Conservation (phyloP, 2,113 vertebrate genomes). For the Gallinago media region DNA sequence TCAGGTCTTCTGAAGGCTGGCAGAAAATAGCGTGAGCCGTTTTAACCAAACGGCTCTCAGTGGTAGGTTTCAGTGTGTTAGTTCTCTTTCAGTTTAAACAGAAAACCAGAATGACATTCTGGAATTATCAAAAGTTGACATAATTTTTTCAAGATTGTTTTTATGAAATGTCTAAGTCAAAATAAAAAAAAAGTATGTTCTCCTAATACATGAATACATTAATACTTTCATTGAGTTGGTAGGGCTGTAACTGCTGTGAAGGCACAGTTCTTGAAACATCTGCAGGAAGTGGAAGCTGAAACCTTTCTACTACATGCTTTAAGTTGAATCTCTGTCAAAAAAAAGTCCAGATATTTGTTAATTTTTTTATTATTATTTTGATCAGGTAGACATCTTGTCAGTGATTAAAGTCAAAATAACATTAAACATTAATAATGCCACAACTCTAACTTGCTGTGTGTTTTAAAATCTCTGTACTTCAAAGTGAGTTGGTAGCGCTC, state of each 20-base stretch:
- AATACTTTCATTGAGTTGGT: background rate
- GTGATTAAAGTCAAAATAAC: conserved; percentile 2
- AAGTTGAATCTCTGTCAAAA: background rate
- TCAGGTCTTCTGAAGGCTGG: background rate
- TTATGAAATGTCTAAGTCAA: background rate
- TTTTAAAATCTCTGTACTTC: background rate
- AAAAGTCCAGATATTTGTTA: background rate
- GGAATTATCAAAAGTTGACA: background rate
- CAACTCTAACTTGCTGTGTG: background rate
- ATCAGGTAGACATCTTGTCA: background rate
- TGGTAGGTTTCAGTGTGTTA: background rate
- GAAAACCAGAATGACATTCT: background rate
- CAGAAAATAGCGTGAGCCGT: background rate
- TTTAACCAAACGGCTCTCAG: background rate
- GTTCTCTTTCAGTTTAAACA: background rate
- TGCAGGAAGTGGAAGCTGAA: background rate
- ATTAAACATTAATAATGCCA: background rate
- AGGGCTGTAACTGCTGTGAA: background rate
- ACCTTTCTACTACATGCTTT: background rate
- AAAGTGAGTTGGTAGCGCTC: background rate
- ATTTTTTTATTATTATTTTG: background rate
- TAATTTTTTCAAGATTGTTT: background rate
- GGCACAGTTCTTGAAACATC: background rate
- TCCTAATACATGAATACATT: background rate
- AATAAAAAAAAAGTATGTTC: background rate